A percentile compares a stretch with the other conserved stretches of the same genome.
Conservation (phyloP, 2,888 invertebrate species). For the Chymomyza amoena region DNA sequence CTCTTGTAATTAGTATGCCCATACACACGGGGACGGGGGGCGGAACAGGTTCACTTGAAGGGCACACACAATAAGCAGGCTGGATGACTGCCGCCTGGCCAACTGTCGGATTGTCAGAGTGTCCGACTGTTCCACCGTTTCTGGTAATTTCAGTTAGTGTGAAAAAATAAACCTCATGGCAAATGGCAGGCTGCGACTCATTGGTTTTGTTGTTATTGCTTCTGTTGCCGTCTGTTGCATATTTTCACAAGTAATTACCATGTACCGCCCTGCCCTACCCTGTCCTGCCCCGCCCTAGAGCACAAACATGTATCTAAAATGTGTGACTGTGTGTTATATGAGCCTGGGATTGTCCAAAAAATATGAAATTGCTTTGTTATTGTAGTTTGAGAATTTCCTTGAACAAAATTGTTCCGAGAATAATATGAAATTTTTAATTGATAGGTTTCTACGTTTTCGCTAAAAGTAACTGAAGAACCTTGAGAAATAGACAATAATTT, state of each 20-base stretch:
- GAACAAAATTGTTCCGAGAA: neutral
- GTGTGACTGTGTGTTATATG: neutral
- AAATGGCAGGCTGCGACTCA: conserved; percentile 40
- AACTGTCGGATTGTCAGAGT: neutral
- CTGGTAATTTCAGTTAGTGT: conserved; percentile 58
- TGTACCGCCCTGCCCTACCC: conserved; percentile 48
- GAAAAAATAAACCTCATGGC: conserved; percentile 59
- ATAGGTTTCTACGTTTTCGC: no score
- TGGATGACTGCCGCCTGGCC: conserved; percentile 3
- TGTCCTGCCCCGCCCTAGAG: conserved; percentile 34
- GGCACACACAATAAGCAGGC: conserved; percentile 3
- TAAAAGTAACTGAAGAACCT: no score
- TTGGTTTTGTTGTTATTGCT: conserved; percentile 7
- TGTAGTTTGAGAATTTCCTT: neutral
- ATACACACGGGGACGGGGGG: conserved; percentile 32
- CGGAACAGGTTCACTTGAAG: conserved; percentile 18
- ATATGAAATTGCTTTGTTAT: neutral
- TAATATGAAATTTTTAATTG: no score
- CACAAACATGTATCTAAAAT: neutral
- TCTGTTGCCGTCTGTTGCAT: conserved; percentile 59
- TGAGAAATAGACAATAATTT: no score
- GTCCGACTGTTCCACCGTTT: conserved; percentile 5
- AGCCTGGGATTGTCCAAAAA: neutral
- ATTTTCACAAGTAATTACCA: conserved; percentile 72
- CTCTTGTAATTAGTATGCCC: conserved; percentile 64